These are phyloP conservation scores for Pedicia rivosa DNA, from an alignment of 2,888 invertebrate species.

Conservation along the genomic window DNA sequence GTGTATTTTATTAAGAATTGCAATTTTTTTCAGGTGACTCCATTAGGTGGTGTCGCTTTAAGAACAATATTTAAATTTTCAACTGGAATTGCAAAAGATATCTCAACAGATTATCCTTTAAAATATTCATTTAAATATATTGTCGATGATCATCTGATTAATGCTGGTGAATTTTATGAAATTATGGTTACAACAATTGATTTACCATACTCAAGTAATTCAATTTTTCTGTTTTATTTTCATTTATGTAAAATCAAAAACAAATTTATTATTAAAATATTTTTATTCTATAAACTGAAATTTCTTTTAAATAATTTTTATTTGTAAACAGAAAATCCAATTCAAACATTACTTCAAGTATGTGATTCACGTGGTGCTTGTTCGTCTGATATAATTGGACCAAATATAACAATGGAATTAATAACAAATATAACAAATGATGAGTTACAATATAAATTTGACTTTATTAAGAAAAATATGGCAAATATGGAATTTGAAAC, in stretches of 20 bases:
- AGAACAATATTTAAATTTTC: slow-evolving; percentile 6
- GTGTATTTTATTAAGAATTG: too few relatives aligned
- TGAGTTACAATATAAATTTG: not conserved
- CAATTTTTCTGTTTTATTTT: too few relatives aligned
- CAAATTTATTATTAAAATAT: too few relatives aligned
- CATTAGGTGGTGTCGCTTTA: not conserved
- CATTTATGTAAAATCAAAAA: too few relatives aligned
- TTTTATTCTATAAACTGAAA: too few relatives aligned
- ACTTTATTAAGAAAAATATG: slow-evolving; percentile 1
- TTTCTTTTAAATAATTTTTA: too few relatives aligned
- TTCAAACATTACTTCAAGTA: slow-evolving; percentile 1
- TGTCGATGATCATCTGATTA: not conserved
- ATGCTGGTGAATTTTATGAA: slow-evolving; percentile 2
- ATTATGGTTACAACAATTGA: not conserved
- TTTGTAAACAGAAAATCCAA: too few relatives aligned
- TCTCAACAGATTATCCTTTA: not conserved
- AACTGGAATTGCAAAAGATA: slow-evolving; percentile 5
- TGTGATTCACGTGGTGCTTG: slow-evolving; percentile 3
- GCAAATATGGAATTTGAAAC: slow-evolving; percentile 3
- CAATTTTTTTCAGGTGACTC: too few relatives aligned
- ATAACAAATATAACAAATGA: not conserved
- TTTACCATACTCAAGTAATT: slow-evolving; percentile 2
- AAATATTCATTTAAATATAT: slow-evolving; percentile 1
- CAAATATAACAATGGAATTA: not conserved
- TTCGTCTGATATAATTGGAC: not conserved